phyloP scores from a whole-genome alignment of 2,113 vertebrate species.

The Chaetodon trifascialis region DNA sequence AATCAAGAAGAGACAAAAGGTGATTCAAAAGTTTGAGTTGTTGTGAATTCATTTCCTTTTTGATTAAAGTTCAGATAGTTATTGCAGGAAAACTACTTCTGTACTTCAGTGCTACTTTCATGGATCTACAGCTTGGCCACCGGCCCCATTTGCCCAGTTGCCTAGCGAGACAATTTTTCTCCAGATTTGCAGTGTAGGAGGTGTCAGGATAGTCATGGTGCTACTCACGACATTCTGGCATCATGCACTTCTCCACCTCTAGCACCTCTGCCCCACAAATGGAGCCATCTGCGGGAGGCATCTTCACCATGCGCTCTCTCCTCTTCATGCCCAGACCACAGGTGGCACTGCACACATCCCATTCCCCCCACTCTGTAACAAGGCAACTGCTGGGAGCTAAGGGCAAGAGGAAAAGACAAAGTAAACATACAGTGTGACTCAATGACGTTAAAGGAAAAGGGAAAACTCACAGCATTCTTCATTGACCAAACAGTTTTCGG shows the following conservation, averaged over 20 bases:
- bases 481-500: slow-evolving; percentile 93
- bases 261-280: slow-evolving; percentile 94
- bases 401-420: slow-evolving; percentile 1
- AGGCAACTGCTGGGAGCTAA: slow-evolving; percentile 95
- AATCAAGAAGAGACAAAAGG: background rate
- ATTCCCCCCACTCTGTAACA: slow-evolving; percentile 96
- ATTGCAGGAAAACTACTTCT: background rate
- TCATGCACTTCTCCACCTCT: slow-evolving; percentile 98
- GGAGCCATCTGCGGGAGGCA: slow-evolving; percentile 94
- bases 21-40: too few species aligned
- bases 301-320: slow-evolving; percentile 95
- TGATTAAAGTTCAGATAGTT: background rate
- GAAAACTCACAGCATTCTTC: slow-evolving; percentile 93
- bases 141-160: background rate
- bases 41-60: background rate
- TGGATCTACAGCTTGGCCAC: background rate
- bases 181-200: slow-evolving; percentile 9
- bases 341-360: slow-evolving; percentile 97
- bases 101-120: background rate
- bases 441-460: background rate
- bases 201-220: slow-evolving; percentile 1
- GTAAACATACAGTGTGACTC: slow-evolving; percentile 1
- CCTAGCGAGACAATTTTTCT: slow-evolving; percentile 1
- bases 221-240: slow-evolving; percentile 97
- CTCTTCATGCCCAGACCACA: slow-evolving; percentile 95